A percentile compares a stretch with the other conserved stretches of the same genome.
These are phyloP conservation scores for Agriopis aurantiaria DNA, from an alignment of 2,888 invertebrate species.

Conservation along the genomic window DNA sequence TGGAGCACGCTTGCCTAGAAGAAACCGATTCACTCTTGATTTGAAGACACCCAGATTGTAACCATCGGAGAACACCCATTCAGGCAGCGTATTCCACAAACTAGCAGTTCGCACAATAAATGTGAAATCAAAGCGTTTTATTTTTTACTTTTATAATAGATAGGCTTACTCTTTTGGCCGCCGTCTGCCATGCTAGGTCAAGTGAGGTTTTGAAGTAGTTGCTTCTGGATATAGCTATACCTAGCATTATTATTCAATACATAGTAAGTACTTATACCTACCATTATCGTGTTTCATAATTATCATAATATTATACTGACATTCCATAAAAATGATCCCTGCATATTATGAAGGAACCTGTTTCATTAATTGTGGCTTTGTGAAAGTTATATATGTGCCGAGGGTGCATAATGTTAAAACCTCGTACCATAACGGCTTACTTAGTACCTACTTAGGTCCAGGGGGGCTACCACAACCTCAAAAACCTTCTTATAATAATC, in stretches of 20 bases:
- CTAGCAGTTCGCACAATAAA: too few species aligned
- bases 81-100: too few species aligned
- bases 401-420: constrained; percentile 68
- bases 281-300: not conserved
- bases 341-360: constrained; percentile 17
- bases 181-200: too few species aligned
- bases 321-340: constrained; percentile 30
- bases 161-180: too few species aligned
- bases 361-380: constrained; percentile 45
- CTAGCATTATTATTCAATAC: not conserved
- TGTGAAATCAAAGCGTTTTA: too few species aligned
- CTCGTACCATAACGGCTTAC: not conserved
- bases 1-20: too few species aligned
- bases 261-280: not conserved
- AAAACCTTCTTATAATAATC: too few species aligned
- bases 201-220: not conserved
- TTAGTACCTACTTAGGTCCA: not conserved
- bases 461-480: too few species aligned
- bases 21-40: too few species aligned
- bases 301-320: constrained; percentile 11
- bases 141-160: too few species aligned
- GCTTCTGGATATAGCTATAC: not conserved
- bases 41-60: too few species aligned
- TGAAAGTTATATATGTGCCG: constrained; percentile 59
- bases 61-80: too few species aligned